These are phyloP conservation scores for Cerceris rybyensis DNA, from an alignment of 2,888 invertebrate species.

Conservation along the genomic window DNA sequence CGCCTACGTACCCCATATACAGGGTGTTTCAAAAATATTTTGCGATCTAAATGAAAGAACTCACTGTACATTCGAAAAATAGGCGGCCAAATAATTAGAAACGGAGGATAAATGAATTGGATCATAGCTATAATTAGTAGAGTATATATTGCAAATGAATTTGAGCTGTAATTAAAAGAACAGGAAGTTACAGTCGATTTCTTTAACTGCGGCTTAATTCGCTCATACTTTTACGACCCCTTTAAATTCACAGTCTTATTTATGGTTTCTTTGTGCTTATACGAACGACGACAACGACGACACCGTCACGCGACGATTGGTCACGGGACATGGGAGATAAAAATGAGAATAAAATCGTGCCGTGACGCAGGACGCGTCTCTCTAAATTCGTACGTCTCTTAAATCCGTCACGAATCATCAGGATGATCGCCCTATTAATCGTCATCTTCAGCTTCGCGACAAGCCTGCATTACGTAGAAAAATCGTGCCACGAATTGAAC, in stretches of 20 bases:
- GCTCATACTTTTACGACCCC: neutral
- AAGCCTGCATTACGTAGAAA: constrained; percentile 32
- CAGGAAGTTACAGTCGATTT: neutral
- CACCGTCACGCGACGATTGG: constrained; percentile 59
- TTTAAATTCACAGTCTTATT: constrained; percentile 33
- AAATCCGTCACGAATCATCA: constrained; percentile 72
- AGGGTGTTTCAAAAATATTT: neutral
- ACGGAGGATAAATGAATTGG: no score
- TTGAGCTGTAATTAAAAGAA: constrained; percentile 17
- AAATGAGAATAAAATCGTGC: constrained; percentile 61
- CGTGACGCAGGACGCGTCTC: constrained; percentile 63
- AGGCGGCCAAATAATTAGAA: constrained; percentile 2
- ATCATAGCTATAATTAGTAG: no score
- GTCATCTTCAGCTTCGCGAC: constrained; percentile 40
- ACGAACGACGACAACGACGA: constrained; percentile 35
- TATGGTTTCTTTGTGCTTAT: constrained; percentile 23
- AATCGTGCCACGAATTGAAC: constrained; percentile 50
- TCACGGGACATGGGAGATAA: constrained; percentile 49
- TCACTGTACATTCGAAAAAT: neutral
- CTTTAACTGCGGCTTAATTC: constrained; percentile 10
- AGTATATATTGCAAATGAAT: no score
- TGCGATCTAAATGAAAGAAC: no score
- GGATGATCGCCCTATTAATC: constrained; percentile 70
- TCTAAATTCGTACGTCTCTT: constrained; percentile 69
- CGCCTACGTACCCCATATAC: constrained; percentile 56